These are phyloP conservation scores for Daubentonia madagascariensis DNA, from an alignment of 2,113 vertebrate genomes.

Conservation along the genomic window DNA sequence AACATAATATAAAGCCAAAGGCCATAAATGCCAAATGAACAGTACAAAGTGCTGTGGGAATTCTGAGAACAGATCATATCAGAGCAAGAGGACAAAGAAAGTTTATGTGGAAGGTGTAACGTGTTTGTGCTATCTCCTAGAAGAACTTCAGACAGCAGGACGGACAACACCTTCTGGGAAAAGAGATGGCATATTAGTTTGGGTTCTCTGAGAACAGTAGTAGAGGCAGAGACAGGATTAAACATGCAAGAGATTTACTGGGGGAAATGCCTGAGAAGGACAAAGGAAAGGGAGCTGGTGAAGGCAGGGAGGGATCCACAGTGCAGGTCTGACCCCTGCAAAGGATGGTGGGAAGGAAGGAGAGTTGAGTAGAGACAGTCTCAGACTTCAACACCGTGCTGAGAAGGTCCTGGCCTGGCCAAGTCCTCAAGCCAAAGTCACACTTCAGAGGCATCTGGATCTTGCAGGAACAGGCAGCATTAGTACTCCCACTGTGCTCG, in stretches of 20 bases:
- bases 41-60: background rate
- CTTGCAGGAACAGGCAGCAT: background rate
- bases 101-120: background rate
- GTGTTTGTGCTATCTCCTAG: background rate
- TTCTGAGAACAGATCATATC: background rate
- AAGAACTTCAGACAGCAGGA: background rate
- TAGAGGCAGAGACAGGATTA: background rate
- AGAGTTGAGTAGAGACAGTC: background rate
- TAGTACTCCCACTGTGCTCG: background rate
- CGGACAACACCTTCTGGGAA: background rate
- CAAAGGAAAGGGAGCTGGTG: background rate
- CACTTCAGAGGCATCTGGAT: background rate
- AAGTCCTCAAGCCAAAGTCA: background rate
- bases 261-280: background rate
- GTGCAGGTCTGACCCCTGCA: background rate
- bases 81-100: background rate
- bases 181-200: background rate
- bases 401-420: background rate
- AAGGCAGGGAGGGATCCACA: background rate
- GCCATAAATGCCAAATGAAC: background rate
- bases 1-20: background rate
- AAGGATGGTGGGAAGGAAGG: background rate
- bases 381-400: background rate
- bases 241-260: background rate
- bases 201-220: background rate